Conservation (phyloP, 2,888 invertebrate species). For the Perdita meconis region DNA sequence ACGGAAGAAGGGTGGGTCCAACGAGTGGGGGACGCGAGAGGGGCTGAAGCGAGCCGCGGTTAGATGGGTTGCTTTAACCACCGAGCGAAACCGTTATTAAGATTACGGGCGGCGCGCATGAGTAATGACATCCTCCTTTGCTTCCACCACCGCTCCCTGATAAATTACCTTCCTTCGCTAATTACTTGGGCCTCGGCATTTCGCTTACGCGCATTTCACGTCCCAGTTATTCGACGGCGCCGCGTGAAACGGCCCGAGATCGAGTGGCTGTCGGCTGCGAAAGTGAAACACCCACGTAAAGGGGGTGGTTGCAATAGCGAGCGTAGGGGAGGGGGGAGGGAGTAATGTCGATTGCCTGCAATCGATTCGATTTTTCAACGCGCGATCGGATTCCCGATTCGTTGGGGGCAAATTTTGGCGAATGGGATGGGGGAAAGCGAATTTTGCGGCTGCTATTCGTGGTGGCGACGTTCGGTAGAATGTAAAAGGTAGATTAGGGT, state of each 20-base stretch:
- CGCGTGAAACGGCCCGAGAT: slow-evolving; percentile 33
- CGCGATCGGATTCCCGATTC: not conserved
- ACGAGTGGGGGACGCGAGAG: not conserved
- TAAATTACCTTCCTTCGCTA: slow-evolving; percentile 80
- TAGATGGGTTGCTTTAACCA: slow-evolving; percentile 47
- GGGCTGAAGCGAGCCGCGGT: not conserved
- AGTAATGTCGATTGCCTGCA: not conserved
- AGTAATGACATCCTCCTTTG: slow-evolving; percentile 78
- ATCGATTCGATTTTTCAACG: not conserved
- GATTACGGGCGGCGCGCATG: slow-evolving; percentile 75
- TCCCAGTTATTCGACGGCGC: slow-evolving; percentile 57
- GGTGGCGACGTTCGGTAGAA: too few species aligned
- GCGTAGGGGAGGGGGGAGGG: not conserved
- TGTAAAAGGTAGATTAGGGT: too few species aligned
- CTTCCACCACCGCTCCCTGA: slow-evolving; percentile 70
- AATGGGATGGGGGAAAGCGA: too few species aligned
- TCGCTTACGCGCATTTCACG: slow-evolving; percentile 76
- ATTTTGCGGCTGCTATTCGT: too few species aligned
- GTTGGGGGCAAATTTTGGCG: too few species aligned
- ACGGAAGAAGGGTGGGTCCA: slow-evolving; percentile 7
- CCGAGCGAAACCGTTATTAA: slow-evolving; percentile 73
- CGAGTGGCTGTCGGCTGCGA: not conserved
- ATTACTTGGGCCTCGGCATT: slow-evolving; percentile 75
- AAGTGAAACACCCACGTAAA: slow-evolving; percentile 5
- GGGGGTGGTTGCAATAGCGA: not conserved